Evolutionary conservation across 1,140 invertebrate genomes (phyloP), one percentile per base, ranked within the genome.

Genomic region (Sitophilus oryzae): DNA sequence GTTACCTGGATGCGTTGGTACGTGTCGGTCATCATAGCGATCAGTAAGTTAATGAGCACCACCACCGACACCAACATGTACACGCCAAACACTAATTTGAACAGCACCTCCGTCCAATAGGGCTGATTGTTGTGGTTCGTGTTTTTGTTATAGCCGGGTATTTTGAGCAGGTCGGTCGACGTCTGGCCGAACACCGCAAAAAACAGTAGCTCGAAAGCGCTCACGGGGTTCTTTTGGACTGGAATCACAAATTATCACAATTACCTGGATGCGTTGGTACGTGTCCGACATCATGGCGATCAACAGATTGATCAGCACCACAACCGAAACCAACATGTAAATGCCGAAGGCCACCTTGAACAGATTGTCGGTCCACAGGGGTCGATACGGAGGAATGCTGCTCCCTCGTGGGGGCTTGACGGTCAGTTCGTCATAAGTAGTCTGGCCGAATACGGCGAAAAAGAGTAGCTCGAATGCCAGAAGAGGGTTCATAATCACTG

Each of bases 271-370:
- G 62, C 95, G 81, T 75, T 98, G 94, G 74, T 98, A 98, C 63
- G 96, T 98, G 80, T 98, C 94, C 69, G 92, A 95, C 94, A 98
- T 98, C 96, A 98, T 98, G 77, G 96, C 96, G 84, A 98, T 98
- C 66, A 98, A 85, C 70, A 98, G 83, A 80, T 97, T 98, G 77
- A 98, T 95, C 64, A 98, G 83, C 65, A 98, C 96, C 74, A 98
- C 89, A 63, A 98, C 87, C 58, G 93, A 94, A 69, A 98, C 92
- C 82, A 97, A 84, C 84, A 97, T 90, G 83, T 97, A 98, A 67
- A 92, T 85, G 61, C 93, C 94, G 76, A 97, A 97, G 54, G 94
- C 84, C 68, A 85, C 74, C 77, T 88, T 89, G 80, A 88, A 89
- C 59, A 88, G 80, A 72, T 80, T 83, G 74, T 84, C 82, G 58